These are phyloP conservation scores for Meteorus colon DNA, from an alignment of 2,888 invertebrate genomes.

Conservation along the genomic window DNA sequence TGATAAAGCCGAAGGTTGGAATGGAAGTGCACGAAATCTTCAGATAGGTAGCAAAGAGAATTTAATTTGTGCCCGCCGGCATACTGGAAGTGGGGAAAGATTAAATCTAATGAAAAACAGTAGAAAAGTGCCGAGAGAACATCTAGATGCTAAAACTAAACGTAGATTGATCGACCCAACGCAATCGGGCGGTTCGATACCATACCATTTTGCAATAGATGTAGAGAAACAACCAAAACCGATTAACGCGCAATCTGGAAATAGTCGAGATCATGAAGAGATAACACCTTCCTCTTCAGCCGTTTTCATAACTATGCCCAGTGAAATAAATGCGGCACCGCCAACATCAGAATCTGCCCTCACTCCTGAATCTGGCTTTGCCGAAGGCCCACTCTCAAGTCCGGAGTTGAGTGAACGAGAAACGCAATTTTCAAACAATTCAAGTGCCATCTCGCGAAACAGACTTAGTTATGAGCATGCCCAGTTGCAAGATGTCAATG, in stretches of 20 bases:
- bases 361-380: conserved; percentile 63
- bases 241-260: conserved; percentile 35
- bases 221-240: conserved; percentile 46
- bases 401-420: conserved; percentile 55
- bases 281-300: conserved; percentile 18
- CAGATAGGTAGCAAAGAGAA: conserved; percentile 52
- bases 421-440: conserved; percentile 45
- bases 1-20: conserved; percentile 54
- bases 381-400: conserved; percentile 58
- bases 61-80: conserved; percentile 51
- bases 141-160: conserved; percentile 65
- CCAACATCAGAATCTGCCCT: conserved; percentile 51
- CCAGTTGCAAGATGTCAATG: conserved; percentile 62
- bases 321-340: conserved; percentile 39
- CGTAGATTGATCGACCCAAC: conserved; percentile 37
- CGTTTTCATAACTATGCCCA: conserved; percentile 40
- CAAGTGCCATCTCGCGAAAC: conserved; percentile 52
- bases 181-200: conserved; percentile 1
- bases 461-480: conserved; percentile 64
- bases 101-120: conserved; percentile 75
- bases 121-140: conserved; percentile 75
- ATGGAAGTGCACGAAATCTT: conserved; percentile 51
- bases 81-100: conserved; percentile 59
- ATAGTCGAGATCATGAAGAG: conserved; percentile 10
- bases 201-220: conserved; percentile 48